Conservation (phyloP, 1,140 invertebrate species). For the Thalassaphorura encarpata region DNA sequence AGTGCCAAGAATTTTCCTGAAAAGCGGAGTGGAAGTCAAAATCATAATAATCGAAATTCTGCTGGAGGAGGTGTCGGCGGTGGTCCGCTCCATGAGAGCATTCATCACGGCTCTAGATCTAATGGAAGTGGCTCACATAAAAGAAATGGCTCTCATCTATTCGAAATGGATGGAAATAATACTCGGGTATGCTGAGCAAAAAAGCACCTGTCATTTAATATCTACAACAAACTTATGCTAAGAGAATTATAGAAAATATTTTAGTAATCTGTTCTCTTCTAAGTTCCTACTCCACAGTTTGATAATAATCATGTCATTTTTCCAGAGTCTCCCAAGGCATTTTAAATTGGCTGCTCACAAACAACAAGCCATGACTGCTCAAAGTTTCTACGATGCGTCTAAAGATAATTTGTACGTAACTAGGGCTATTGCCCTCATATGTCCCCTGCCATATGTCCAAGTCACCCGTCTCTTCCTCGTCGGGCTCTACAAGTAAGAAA, state of each 20-base stretch:
- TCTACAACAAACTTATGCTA: too few species aligned
- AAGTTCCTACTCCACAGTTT: too few species aligned
- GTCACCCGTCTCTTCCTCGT: constrained; percentile 73
- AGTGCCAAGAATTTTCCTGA: constrained; percentile 40
- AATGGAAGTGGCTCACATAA: too few species aligned
- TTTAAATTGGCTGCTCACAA: constrained; percentile 72
- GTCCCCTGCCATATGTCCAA: constrained; percentile 78
- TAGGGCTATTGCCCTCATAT: constrained; percentile 87
- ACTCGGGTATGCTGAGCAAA: too few species aligned
- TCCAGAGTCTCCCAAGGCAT: constrained; percentile 72
- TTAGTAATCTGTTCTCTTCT: too few species aligned
- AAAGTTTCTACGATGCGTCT: constrained; percentile 81
- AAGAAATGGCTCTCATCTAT: constrained; percentile 18
- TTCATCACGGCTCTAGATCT: too few species aligned
- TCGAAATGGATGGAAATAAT: constrained; percentile 46
- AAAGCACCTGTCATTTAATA: too few species aligned
- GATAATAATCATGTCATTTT: too few species aligned
- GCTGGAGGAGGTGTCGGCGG: neutral
- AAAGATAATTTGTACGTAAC: constrained; percentile 89
- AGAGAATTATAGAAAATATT: too few species aligned
- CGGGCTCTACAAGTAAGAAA: constrained; percentile 66
- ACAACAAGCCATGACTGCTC: constrained; percentile 46
- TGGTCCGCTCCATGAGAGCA: neutral
- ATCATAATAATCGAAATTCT: constrained; percentile 26
- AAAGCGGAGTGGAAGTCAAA: constrained; percentile 21